A percentile compares a stretch with the other conserved stretches of the same genome.
Conservation (phyloP, 2,113 vertebrate species). For the Rhabdornis inornatus region DNA sequence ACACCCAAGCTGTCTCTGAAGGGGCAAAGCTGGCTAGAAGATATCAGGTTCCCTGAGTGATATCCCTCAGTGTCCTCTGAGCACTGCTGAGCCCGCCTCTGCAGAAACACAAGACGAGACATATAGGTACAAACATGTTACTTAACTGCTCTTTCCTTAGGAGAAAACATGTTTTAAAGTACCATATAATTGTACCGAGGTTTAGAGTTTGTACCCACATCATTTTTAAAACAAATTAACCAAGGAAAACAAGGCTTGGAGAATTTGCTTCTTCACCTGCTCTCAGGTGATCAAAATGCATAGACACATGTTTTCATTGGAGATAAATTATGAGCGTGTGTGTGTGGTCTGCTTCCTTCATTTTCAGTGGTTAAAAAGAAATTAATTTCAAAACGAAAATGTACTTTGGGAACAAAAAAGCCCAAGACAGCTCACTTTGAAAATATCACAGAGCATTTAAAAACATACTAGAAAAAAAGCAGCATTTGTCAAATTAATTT, state of each 20-base stretch:
- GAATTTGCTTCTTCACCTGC: background rate
- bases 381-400: background rate
- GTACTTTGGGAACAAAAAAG: background rate
- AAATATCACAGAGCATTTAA: background rate
- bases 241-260: background rate
- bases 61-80: background rate
- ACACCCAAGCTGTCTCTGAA: background rate
- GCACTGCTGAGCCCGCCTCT: background rate
- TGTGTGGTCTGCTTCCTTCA: background rate
- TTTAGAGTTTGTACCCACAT: background rate
- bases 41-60: background rate
- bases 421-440: background rate
- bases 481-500: background rate
- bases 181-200: background rate
- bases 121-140: background rate
- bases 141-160: background rate
- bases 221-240: background rate
- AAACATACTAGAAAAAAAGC: background rate
- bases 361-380: background rate
- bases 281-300: background rate
- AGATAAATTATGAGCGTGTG: background rate
- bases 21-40: background rate
- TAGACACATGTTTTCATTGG: background rate
- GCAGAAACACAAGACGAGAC: fast-evolving
- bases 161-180: background rate